phyloP scores from a whole-genome alignment of 1,140 invertebrate species.

The Drosophila triauraria region DNA sequence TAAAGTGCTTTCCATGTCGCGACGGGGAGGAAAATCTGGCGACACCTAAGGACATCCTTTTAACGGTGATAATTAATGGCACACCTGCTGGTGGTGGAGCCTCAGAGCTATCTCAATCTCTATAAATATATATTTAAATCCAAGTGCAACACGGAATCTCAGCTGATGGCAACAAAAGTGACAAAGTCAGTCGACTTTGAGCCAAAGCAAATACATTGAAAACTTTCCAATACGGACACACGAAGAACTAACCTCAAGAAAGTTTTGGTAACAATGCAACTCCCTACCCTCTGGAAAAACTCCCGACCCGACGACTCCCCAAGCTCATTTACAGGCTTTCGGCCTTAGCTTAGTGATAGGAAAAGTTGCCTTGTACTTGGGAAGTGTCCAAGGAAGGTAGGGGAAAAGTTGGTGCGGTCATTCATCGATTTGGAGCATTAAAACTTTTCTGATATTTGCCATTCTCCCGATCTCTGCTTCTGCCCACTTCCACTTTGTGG shows the following conservation, averaged over 20 bases:
- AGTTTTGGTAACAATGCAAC: constrained; percentile 67
- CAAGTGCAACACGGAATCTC: constrained; percentile 39
- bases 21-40: constrained; percentile 19
- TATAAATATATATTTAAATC: constrained; percentile 19
- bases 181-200: constrained; percentile 50
- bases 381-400: constrained; percentile 66
- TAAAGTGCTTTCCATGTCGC: constrained; percentile 48
- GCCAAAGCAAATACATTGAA: constrained; percentile 58
- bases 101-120: constrained; percentile 3
- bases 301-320: constrained; percentile 22
- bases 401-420: constrained; percentile 67
- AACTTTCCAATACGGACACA: constrained; percentile 47
- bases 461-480: constrained; percentile 51
- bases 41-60: constrained; percentile 28
- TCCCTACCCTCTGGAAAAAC: not conserved
- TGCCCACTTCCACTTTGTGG: not conserved
- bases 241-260: constrained; percentile 40
- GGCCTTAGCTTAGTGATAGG: constrained; percentile 48
- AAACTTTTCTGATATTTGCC: constrained; percentile 79
- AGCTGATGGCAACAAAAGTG: constrained; percentile 48
- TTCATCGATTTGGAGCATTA: constrained; percentile 80
- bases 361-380: constrained; percentile 70
- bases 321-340: constrained; percentile 66
- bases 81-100: constrained; percentile 19
- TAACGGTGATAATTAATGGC: constrained; percentile 61